Conservation (phyloP, 2,113 vertebrate species). For the Serilophus lunatus region DNA sequence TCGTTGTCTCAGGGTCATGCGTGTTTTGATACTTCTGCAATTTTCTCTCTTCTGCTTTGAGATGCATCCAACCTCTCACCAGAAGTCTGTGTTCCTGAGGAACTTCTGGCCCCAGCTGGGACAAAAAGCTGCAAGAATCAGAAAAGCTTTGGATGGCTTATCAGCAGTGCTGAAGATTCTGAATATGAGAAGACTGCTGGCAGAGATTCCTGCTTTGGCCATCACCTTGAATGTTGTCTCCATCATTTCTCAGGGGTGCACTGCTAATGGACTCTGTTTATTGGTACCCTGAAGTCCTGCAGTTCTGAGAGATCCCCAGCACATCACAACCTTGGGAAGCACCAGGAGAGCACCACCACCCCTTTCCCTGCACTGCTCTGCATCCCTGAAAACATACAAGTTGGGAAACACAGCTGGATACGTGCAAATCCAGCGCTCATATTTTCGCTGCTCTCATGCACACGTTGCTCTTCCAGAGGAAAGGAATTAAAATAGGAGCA, state of each 20-base stretch:
- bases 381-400: not conserved
- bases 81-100: not conserved
- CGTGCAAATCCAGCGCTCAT: not conserved
- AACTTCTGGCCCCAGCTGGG: not conserved
- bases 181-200: accelerated
- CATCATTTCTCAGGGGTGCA: accelerated
- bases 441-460: accelerated
- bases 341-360: not conserved
- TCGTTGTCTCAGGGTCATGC: accelerated
- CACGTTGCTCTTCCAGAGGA: not conserved
- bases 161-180: not conserved
- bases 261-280: not conserved
- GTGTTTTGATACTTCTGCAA: accelerated
- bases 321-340: accelerated
- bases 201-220: not conserved
- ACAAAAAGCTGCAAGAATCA: not conserved
- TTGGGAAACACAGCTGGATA: accelerated
- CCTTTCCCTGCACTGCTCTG: not conserved
- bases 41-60: not conserved
- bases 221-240: not conserved
- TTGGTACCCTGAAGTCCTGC: not conserved
- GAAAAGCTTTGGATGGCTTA: not conserved
- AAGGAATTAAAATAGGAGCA: not conserved
- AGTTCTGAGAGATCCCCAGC: not conserved
- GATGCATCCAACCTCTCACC: not conserved